Conservation (phyloP, 2,797 vertebrate genomes). For the Cirrhinus mrigala region DNA sequence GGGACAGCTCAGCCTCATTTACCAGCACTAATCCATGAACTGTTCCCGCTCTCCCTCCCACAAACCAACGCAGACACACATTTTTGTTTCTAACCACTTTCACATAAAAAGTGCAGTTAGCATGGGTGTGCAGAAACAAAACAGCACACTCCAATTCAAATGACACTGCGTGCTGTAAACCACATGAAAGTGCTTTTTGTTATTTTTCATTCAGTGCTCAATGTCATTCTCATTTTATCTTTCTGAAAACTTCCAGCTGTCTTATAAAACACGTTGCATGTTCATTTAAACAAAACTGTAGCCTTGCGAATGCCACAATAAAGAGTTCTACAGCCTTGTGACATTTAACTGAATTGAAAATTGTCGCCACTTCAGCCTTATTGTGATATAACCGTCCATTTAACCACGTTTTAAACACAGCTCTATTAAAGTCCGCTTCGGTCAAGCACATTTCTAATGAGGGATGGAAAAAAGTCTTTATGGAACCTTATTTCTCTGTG, state of each 20-base stretch:
- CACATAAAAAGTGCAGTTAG: neutral
- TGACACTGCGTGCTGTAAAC: conserved; percentile 2
- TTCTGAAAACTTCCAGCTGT: neutral
- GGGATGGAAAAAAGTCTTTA: neutral
- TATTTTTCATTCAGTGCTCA: neutral
- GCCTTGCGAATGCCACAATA: neutral
- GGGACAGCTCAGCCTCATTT: conserved; percentile 5
- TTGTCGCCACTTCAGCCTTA: neutral
- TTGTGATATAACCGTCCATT: neutral
- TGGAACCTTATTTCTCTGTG: neutral
- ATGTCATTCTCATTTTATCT: neutral
- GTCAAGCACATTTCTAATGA: conserved; percentile 10
- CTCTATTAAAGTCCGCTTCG: conserved; percentile 6
- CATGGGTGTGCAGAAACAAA: neutral
- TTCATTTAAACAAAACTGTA: neutral
- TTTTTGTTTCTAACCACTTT: conserved; percentile 12
- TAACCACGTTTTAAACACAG: neutral
- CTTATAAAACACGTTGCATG: conserved; percentile 1
- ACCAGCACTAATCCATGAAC: conserved; percentile 14
- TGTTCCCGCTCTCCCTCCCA: neutral
- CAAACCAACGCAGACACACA: conserved; percentile 17
- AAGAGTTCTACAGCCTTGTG: neutral
- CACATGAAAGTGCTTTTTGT: neutral
- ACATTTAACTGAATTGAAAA: neutral
- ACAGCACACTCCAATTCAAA: neutral